A percentile compares a stretch with the other conserved stretches of the same genome.
Evolutionary conservation across 2,113 vertebrate genomes (phyloP).

Genomic region (Anolis sagrei): DNA sequence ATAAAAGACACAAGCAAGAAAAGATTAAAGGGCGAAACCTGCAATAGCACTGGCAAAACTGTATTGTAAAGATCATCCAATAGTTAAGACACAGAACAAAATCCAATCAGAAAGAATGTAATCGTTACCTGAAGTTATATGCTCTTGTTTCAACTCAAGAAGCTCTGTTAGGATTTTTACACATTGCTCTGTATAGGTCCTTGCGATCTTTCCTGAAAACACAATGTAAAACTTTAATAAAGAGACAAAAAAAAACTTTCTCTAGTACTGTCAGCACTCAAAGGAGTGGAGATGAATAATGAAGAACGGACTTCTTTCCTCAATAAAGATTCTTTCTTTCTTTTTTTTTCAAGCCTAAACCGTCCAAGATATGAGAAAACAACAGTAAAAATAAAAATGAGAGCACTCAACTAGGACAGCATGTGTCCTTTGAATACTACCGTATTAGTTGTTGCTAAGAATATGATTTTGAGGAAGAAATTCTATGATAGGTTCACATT

Average conservation of each 20-base stretch:
- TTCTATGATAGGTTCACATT: no score
- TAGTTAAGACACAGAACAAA: not conserved
- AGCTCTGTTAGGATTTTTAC: conserved; percentile 90
- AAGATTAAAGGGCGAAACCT: not conserved
- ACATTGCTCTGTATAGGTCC: conserved; percentile 91
- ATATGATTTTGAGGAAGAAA: no score
- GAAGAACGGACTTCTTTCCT: not conserved
- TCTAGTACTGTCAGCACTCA: not conserved
- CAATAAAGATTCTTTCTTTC: not conserved
- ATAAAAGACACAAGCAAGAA: not conserved
- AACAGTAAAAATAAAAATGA: no score
- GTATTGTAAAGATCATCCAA: not conserved
- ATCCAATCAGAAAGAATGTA: not conserved
- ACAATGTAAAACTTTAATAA: not conserved
- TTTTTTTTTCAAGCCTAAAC: not conserved
- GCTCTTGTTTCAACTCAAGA: conserved; percentile 89
- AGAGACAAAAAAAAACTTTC: not conserved
- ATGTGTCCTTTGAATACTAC: not conserved
- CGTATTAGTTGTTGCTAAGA: no score
- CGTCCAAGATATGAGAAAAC: no score
- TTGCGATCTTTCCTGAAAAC: conserved; percentile 86
- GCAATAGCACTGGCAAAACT: not conserved
- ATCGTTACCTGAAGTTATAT: conserved; percentile 91
- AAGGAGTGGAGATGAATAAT: not conserved
- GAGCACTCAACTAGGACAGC: not conserved